Conservation (phyloP, 2,888 invertebrate species). For the Tipula lateralis region DNA sequence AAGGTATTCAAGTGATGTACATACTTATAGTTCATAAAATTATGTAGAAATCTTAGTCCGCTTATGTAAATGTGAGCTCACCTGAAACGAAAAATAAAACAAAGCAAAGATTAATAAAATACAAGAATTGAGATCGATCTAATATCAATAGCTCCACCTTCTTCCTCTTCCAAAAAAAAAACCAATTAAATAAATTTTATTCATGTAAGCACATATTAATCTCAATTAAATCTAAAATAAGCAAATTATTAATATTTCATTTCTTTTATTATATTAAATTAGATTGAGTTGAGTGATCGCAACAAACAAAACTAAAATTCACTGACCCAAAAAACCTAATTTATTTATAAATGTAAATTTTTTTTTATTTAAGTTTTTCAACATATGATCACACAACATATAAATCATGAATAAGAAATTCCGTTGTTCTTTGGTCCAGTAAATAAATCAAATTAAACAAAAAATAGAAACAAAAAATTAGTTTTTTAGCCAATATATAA, state of each 20-base stretch:
- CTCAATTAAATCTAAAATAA: neutral
- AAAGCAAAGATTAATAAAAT: neutral
- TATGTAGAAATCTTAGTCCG: neutral
- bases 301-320: slow-evolving; percentile 26
- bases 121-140: neutral
- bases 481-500: neutral
- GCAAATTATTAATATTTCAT: neutral
- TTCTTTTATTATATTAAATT: neutral
- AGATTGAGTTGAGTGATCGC: slow-evolving; percentile 26
- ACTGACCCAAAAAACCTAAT: slow-evolving; percentile 21
- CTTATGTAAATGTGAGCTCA: neutral
- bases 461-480: neutral
- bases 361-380: neutral
- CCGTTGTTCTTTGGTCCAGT: slow-evolving; percentile 27
- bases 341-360: slow-evolving; percentile 20
- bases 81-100: neutral
- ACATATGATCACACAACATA: neutral
- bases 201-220: neutral
- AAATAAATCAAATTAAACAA: slow-evolving; percentile 25
- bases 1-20: too few relatives aligned
- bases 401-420: slow-evolving; percentile 26
- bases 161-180: neutral
- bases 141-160: neutral
- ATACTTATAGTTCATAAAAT: too few relatives aligned
- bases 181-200: neutral